Conservation (phyloP, 2,113 vertebrate genomes). For the Rana temporaria region DNA sequence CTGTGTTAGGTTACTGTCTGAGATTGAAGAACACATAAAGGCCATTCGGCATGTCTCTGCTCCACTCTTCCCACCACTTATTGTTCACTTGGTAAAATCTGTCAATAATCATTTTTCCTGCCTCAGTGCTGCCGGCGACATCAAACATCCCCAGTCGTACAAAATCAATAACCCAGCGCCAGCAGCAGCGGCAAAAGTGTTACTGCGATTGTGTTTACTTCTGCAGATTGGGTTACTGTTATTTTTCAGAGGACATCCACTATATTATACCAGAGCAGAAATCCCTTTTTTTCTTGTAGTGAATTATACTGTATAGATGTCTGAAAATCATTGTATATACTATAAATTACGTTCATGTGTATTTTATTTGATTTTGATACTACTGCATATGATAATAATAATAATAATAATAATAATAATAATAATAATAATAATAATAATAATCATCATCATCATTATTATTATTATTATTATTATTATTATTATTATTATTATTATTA, state of each 20-base stretch:
- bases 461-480: too few species aligned
- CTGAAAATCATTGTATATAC: too few species aligned
- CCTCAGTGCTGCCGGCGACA: conserved; percentile 65
- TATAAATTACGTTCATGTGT: neutral
- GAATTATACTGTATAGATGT: neutral
- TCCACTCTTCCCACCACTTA: conserved; percentile 53
- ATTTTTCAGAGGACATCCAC: conserved; percentile 61
- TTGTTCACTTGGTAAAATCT: conserved; percentile 63
- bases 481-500: conserved; percentile 6
- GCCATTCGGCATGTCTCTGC: conserved; percentile 66
- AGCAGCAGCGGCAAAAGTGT: conserved; percentile 64
- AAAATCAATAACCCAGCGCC: conserved; percentile 73
- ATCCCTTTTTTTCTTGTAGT: neutral
- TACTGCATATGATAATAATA: neutral
- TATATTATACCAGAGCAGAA: conserved; percentile 56
- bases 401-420: neutral
- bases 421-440: neutral
- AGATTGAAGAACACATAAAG: conserved; percentile 66
- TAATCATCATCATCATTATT: too few species aligned
- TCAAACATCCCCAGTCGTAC: conserved; percentile 69
- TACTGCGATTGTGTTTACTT: conserved; percentile 67
- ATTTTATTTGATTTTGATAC: neutral
- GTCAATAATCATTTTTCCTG: conserved; percentile 65
- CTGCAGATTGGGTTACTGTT: conserved; percentile 64
- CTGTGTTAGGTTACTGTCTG: conserved; percentile 69